Conservation (phyloP, 2,797 vertebrate species). For the Cyclopterus lumpus region DNA sequence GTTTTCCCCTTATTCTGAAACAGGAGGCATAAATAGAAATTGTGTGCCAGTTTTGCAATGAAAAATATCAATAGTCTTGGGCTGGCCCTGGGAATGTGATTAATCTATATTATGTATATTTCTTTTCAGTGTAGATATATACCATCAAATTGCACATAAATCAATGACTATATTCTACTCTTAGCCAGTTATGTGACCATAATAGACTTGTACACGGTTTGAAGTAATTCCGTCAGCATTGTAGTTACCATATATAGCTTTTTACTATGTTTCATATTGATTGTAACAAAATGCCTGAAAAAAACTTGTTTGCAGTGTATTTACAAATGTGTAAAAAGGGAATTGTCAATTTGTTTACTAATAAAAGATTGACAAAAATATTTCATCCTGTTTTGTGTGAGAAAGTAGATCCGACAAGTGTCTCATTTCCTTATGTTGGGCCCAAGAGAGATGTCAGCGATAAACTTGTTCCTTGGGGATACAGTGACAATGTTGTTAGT, state of each 20-base stretch:
- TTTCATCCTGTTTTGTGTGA: neutral
- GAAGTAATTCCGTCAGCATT: slow-evolving; percentile 70
- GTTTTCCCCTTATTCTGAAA: slow-evolving; percentile 56
- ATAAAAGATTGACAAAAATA: slow-evolving; percentile 74
- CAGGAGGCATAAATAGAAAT: slow-evolving; percentile 62
- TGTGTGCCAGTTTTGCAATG: slow-evolving; percentile 76
- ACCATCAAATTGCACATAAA: slow-evolving; percentile 67
- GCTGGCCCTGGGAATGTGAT: slow-evolving; percentile 91
- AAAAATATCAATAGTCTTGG: slow-evolving; percentile 86
- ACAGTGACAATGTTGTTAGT: slow-evolving; percentile 55
- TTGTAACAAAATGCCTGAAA: slow-evolving; percentile 76
- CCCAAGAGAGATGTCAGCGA: slow-evolving; percentile 11
- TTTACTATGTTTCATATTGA: slow-evolving; percentile 75
- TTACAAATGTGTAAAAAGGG: slow-evolving; percentile 82
- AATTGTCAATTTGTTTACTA: slow-evolving; percentile 80
- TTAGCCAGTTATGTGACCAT: slow-evolving; percentile 49
- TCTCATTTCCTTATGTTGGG: neutral
- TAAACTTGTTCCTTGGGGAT: slow-evolving; percentile 39
- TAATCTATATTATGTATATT: slow-evolving; percentile 82
- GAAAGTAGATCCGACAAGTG: neutral
- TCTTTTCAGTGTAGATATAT: slow-evolving; percentile 74
- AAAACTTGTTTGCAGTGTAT: slow-evolving; percentile 72
- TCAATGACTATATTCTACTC: slow-evolving; percentile 54
- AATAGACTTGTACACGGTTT: slow-evolving; percentile 61
- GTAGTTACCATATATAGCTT: slow-evolving; percentile 76